phyloP scores from a whole-genome alignment of 2,888 invertebrate genomes.

The Synanthedon myopaeformis region DNA sequence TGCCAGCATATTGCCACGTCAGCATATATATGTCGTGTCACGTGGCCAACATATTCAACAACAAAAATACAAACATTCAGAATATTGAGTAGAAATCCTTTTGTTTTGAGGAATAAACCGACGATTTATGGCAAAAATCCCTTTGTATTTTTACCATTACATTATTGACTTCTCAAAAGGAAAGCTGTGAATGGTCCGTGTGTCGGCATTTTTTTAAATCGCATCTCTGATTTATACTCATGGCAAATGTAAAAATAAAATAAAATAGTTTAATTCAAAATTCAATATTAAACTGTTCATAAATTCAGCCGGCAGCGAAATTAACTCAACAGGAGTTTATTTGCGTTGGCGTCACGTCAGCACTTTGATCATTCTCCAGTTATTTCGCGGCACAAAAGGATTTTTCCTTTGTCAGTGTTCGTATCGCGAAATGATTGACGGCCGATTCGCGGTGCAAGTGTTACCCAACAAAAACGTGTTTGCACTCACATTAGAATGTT shows the following conservation, averaged over 20 bases:
- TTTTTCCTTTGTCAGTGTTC: conserved; percentile 63
- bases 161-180: too few species aligned
- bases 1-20: too few species aligned
- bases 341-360: conserved; percentile 35
- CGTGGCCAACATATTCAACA: too few species aligned
- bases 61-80: too few species aligned
- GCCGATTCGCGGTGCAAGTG: conserved; percentile 47
- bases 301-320: conserved; percentile 40
- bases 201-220: too few species aligned
- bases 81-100: too few species aligned
- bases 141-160: too few species aligned
- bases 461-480: conserved; percentile 1
- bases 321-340: conserved; percentile 55
- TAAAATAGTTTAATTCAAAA: neutral
- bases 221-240: too few species aligned
- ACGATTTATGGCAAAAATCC: too few species aligned
- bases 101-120: too few species aligned
- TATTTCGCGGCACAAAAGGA: conserved; percentile 49
- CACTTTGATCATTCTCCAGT: conserved; percentile 58
- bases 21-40: too few species aligned
- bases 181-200: too few species aligned
- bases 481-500: neutral
- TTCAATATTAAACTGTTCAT: conserved; percentile 12
- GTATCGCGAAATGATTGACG: conserved; percentile 62
- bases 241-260: neutral